Base-by-base conservation (phyloP, 2,797 vertebrate species). In the Pyrocephalus nanus region DNA sequence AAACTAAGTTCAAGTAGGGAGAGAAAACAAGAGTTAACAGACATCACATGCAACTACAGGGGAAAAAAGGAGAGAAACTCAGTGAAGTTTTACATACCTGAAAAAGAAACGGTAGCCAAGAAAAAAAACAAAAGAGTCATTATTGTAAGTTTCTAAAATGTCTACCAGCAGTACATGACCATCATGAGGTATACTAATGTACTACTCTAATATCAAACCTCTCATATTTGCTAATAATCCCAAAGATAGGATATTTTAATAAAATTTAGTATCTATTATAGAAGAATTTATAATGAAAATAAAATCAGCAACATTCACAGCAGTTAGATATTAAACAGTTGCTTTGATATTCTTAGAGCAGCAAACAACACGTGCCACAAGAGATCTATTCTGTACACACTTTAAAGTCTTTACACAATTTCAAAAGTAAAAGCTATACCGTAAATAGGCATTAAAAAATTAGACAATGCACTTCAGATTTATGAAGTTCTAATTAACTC, bases 31-130 rank as follows among this genome's bases (percentile, higher is more conserved):
- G 88, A 94, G 86, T 96, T 93, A 97, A 96, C 87, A 97, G 87
- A 97, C 91, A 97, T n/a, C 47, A 97, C 97, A 98, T 97, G 97
- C 97, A 98, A 95, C 96, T 97, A 97, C 95, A 92, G 40, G 73
- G 40, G 60, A 6, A 48, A 90, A 96, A 58, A 95, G 95, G 91
- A 97, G 95, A 95, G 95, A 97, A 96, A 97, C 95, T 97, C 95
- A 97, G 96, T 97, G 96, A 98, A 98, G 97, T 97, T 97, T 98
- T 98, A 98, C 98, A 98, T 98, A 98, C 98, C 98, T 98, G 97
- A 98, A 98, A 98, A 98, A 98, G 97, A 98, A 97, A 98, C 86
- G 95, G 97, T 97, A 98, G 98, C 97, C 98, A 95, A 98, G 96
- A 98, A 98, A 97, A 96, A 81, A 96, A 97, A 95, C 45, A 96